Conservation (phyloP, 2,113 vertebrate species). For the Eonycteris spelaea region DNA sequence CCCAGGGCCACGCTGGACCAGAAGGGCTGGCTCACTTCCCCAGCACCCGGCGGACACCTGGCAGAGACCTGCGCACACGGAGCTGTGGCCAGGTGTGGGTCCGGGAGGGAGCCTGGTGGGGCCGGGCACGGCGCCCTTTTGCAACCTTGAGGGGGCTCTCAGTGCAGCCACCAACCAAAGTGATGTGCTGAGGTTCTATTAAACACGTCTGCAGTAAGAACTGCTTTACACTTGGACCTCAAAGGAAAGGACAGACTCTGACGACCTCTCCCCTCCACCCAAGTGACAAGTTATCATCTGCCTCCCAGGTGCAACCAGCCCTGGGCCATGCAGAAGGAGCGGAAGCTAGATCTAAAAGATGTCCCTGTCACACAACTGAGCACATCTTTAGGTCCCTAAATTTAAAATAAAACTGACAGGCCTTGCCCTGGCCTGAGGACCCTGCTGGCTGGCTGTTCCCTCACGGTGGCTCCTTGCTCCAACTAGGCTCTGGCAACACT, state of each 20-base stretch:
- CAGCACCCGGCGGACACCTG: not conserved
- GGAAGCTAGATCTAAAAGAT: accelerated
- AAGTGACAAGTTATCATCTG: not conserved
- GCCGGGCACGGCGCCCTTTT: not conserved
- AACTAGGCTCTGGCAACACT: not conserved
- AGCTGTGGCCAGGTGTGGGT: not conserved
- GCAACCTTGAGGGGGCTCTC: not conserved
- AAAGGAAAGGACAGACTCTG: not conserved
- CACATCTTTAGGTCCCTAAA: not conserved
- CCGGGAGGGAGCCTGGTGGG: not conserved
- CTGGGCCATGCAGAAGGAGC: accelerated
- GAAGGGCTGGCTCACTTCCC: accelerated
- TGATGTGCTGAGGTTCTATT: not conserved
- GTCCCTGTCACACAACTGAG: not conserved
- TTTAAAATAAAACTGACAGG: not conserved
- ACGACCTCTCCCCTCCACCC: not conserved
- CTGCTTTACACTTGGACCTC: too few species aligned
- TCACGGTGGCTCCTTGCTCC: accelerated
- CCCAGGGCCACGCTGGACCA: accelerated
- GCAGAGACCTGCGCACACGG: not conserved
- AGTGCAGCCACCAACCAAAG: not conserved
- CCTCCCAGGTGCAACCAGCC: not conserved
- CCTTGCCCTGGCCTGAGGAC: not conserved
- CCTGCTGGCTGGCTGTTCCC: accelerated
- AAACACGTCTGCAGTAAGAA: not conserved